Percentiles rank a stretch among this genome's conserved stretches.
Conservation (phyloP, 92 coral and sea anemone species). For the Bergia sp. region DNA sequence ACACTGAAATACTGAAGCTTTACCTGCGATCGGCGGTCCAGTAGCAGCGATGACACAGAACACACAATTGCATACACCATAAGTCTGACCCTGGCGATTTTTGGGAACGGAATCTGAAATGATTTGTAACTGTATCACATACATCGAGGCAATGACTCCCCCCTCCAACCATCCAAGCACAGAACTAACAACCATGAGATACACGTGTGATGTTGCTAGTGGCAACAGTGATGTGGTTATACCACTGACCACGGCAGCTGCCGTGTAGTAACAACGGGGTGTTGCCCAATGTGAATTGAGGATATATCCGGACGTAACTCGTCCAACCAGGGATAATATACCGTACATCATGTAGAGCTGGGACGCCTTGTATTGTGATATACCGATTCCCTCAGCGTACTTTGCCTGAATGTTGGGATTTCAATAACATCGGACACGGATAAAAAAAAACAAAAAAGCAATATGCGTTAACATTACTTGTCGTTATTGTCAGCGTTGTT, state of each 20-base stretch:
- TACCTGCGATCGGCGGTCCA: constrained; percentile 7
- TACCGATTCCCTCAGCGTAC: constrained; percentile 30
- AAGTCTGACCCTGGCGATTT: background rate
- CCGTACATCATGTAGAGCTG: background rate
- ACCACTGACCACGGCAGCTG: background rate
- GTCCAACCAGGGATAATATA: background rate
- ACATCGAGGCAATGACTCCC: background rate
- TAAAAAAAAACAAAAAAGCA: no score
- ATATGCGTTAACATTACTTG: no score
- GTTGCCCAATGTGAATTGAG: background rate
- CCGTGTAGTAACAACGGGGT: background rate
- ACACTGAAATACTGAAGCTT: background rate
- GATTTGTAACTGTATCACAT: background rate
- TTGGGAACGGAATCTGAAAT: background rate
- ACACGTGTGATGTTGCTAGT: background rate
- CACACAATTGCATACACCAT: background rate
- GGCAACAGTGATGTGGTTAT: background rate
- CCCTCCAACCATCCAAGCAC: background rate
- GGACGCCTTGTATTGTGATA: background rate
- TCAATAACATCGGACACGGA: no score
- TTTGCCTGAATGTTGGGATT: background rate
- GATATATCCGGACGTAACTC: background rate
- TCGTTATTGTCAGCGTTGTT: no score
- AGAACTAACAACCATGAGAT: background rate
- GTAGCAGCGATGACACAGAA: background rate